Conservation (phyloP, 2,888 invertebrate species). For the Eledone cirrhosa region DNA sequence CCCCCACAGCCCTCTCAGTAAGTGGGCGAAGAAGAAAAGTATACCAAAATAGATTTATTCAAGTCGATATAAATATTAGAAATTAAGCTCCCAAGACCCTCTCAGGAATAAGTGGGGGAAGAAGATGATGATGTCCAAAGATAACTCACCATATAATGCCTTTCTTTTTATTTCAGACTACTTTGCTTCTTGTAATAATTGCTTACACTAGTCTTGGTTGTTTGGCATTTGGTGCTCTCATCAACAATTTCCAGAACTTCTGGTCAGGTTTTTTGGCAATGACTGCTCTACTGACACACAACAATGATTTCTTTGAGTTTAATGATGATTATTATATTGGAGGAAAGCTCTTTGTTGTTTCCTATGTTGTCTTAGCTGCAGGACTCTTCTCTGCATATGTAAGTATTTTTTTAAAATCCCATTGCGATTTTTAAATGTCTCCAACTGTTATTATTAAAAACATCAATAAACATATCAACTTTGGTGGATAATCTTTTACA, state of each 20-base stretch:
- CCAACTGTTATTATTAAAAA: neutral
- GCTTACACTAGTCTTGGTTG: conserved; percentile 59
- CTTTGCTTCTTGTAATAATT: conserved; percentile 51
- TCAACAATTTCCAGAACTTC: conserved; percentile 48
- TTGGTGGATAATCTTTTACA: too few relatives aligned
- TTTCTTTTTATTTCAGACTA: conserved; percentile 44
- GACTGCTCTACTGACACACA: conserved; percentile 50
- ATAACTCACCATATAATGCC: too few relatives aligned
- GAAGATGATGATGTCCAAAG: too few relatives aligned
- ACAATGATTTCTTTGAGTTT: conserved; percentile 38
- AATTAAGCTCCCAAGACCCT: too few relatives aligned
- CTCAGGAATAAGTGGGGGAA: too few relatives aligned
- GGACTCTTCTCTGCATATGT: conserved; percentile 62
- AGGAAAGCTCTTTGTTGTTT: conserved; percentile 48
- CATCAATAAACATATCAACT: too few relatives aligned
- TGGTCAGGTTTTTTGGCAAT: conserved; percentile 53
- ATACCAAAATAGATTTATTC: too few relatives aligned
- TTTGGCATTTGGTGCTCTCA: conserved; percentile 53
- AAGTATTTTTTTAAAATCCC: conserved; percentile 40
- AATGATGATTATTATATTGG: conserved; percentile 37
- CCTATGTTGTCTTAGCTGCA: conserved; percentile 51
- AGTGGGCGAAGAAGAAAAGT: too few relatives aligned
- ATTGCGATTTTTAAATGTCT: neutral
- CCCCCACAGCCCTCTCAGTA: too few relatives aligned
- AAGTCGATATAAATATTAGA: too few relatives aligned